Conservation (phyloP, 2,888 invertebrate genomes). For the Eurois occulta region DNA sequence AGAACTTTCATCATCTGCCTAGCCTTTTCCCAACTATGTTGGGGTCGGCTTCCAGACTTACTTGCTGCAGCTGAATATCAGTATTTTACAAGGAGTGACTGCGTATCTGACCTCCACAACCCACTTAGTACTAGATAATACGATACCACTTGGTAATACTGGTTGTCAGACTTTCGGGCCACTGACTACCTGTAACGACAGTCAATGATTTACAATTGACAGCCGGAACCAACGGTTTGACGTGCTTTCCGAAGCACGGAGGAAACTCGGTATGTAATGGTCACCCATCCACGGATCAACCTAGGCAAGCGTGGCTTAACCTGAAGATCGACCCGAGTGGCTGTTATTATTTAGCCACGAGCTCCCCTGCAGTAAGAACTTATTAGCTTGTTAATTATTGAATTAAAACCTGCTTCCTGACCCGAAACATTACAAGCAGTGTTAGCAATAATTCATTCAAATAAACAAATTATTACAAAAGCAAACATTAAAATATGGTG, state of each 20-base stretch:
- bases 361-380: background rate
- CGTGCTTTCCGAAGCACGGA: background rate
- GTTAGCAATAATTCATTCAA: background rate
- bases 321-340: background rate
- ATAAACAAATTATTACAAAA: conserved; percentile 12
- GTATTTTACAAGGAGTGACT: background rate
- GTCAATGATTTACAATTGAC: no score
- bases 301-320: no score
- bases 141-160: background rate
- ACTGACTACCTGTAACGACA: no score
- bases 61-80: background rate
- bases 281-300: background rate
- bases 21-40: background rate
- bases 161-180: no score
- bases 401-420: background rate
- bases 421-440: background rate
- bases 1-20: background rate
- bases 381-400: background rate
- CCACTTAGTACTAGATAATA: background rate
- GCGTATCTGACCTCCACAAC: background rate
- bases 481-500: background rate
- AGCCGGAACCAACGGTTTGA: background rate
- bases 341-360: background rate
- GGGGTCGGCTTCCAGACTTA: background rate
- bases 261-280: background rate